phyloP scores from a whole-genome alignment of 37 sponge, comb jelly and placozoan species.

The Halisarca cf. caerulea region DNA sequence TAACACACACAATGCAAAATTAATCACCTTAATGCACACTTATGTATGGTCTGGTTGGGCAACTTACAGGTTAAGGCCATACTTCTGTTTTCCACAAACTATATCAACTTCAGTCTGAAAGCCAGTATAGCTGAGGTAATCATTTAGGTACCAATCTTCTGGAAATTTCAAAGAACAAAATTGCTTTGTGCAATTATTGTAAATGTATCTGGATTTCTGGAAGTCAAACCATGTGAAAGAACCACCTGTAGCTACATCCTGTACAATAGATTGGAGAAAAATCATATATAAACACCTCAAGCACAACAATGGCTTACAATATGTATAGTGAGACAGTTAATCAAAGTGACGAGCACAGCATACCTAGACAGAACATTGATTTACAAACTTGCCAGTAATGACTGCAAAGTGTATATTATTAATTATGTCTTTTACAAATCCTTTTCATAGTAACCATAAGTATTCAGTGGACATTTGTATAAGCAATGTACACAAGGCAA shows the following conservation, averaged over 20 bases:
- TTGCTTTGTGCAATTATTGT: conserved; percentile 30
- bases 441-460: too few species aligned
- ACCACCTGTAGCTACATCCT: conserved; percentile 43
- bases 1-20: too few species aligned
- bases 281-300: too few species aligned
- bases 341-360: too few species aligned
- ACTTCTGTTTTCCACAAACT: conserved; percentile 45
- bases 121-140: conserved; percentile 57
- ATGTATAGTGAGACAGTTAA: too few species aligned
- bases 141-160: not conserved
- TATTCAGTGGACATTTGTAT: too few species aligned
- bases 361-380: too few species aligned
- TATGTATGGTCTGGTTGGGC: not conserved
- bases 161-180: conserved; percentile 76
- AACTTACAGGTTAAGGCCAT: conserved; percentile 71
- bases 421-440: too few species aligned
- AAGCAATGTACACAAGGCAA: too few species aligned
- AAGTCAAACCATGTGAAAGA: conserved; percentile 83
- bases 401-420: not conserved
- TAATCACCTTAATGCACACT: too few species aligned
- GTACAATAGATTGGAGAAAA: too few species aligned
- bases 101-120: conserved; percentile 41
- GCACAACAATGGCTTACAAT: too few species aligned
- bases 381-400: not conserved
- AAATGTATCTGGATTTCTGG: conserved; percentile 90